These are phyloP conservation scores for Frieseomelitta varia DNA, from an alignment of 1,140 invertebrate genomes.

Conservation along the genomic window DNA sequence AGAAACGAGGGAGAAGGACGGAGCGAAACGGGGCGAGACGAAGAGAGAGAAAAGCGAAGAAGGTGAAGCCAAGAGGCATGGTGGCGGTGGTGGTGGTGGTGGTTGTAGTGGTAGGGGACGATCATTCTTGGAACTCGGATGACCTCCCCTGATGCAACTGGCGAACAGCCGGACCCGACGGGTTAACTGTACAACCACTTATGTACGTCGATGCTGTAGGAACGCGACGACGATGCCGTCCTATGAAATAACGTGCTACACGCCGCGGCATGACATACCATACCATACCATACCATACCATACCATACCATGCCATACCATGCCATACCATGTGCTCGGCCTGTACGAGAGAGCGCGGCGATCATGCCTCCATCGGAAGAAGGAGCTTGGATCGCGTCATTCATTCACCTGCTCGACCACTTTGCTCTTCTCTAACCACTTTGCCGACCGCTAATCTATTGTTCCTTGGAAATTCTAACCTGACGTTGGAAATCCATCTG, in stretches of 20 bases:
- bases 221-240: conserved; percentile 70
- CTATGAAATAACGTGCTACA: conserved; percentile 68
- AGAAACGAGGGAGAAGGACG: conserved; percentile 1
- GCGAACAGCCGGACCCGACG: conserved; percentile 67
- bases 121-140: conserved; percentile 72
- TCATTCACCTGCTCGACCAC: conserved; percentile 69
- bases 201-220: conserved; percentile 70
- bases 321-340: conserved; percentile 42
- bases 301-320: no score
- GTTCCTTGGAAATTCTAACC: conserved; percentile 61
- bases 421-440: conserved; percentile 12
- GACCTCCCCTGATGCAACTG: conserved; percentile 72
- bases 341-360: conserved; percentile 35
- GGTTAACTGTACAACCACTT: conserved; percentile 78
- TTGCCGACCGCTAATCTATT: conserved; percentile 55
- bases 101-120: conserved; percentile 25
- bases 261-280: conserved; percentile 60
- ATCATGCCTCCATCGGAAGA: conserved; percentile 20
- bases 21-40: conserved; percentile 5
- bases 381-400: conserved; percentile 68
- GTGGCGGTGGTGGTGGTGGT: neutral
- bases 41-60: conserved; percentile 32
- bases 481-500: neutral
- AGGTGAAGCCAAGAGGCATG: conserved; percentile 15
- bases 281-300: conserved; percentile 51